phyloP scores from a whole-genome alignment of 2,113 vertebrate species.

The Rhabdornis inornatus region DNA sequence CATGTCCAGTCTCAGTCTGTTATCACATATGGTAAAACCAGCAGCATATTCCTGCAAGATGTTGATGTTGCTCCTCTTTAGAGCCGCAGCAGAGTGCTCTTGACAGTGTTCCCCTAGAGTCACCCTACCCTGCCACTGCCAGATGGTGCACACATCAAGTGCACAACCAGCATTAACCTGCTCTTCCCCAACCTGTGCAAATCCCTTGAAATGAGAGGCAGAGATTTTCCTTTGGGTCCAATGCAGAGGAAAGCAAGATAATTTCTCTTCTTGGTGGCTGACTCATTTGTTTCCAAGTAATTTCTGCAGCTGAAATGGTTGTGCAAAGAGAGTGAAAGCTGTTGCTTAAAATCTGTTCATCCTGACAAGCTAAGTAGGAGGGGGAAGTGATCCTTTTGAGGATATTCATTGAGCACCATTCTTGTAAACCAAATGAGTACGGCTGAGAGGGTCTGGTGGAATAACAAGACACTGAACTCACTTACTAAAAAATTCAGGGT shows the following conservation, averaged over 20 bases:
- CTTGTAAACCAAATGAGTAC: neutral
- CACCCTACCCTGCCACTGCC: slow-evolving; percentile 4
- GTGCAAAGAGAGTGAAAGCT: neutral
- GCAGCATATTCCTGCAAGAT: slow-evolving; percentile 28
- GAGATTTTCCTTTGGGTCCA: neutral
- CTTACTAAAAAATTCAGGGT: neutral
- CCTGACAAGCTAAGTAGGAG: neutral
- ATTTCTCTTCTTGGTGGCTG: neutral
- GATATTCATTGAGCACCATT: neutral
- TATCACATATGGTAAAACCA: neutral
- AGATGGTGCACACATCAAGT: slow-evolving; percentile 43
- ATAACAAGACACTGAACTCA: accelerated
- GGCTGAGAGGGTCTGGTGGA: neutral
- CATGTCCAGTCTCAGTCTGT: neutral
- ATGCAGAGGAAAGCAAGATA: neutral
- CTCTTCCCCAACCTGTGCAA: neutral
- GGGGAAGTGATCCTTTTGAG: neutral
- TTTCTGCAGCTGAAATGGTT: slow-evolving; percentile 2
- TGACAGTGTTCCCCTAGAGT: slow-evolving; percentile 58
- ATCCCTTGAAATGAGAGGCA: neutral
- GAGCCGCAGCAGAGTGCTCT: slow-evolving; percentile 30
- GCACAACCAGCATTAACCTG: neutral
- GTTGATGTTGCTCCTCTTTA: slow-evolving; percentile 33
- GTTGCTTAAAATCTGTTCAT: neutral
- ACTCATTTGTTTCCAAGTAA: neutral